Conservation (phyloP, 2,113 vertebrate species). For the Pterocles burchelli region DNA sequence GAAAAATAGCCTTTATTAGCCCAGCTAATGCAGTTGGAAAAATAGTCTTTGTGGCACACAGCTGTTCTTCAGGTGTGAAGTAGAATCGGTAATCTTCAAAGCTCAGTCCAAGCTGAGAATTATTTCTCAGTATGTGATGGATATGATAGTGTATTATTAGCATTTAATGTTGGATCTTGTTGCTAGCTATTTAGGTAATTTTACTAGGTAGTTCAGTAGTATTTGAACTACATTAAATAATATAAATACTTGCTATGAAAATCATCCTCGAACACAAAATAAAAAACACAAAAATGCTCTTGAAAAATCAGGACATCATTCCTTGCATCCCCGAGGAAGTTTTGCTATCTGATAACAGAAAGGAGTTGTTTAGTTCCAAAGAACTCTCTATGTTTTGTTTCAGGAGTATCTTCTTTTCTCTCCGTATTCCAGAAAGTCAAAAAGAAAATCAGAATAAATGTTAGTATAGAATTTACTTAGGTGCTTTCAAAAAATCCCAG, state of each 20-base stretch:
- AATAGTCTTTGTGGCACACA: not conserved
- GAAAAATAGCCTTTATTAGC: not conserved
- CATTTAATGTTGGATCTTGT: not conserved
- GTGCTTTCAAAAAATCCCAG: not conserved
- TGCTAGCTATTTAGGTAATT: not conserved
- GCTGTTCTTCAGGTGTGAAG: not conserved
- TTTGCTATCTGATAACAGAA: not conserved
- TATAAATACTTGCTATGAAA: not conserved
- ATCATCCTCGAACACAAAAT: not conserved
- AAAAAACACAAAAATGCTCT: not conserved
- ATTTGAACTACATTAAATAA: not conserved
- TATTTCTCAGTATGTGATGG: not conserved
- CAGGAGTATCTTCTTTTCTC: not conserved
- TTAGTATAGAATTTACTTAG: not conserved
- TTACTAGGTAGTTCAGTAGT: not conserved
- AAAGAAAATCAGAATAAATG: not conserved
- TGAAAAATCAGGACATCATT: not conserved
- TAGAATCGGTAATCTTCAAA: not conserved
- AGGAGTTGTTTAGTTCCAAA: not conserved
- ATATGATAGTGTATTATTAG: not conserved
- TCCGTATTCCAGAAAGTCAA: not conserved
- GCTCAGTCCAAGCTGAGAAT: not conserved
- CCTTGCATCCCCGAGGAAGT: not conserved
- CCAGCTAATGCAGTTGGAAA: not conserved
- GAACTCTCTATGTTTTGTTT: not conserved